Evolutionary conservation across 2,888 invertebrate genomes (phyloP).

Genomic region (Cataglyphis livida): DNA sequence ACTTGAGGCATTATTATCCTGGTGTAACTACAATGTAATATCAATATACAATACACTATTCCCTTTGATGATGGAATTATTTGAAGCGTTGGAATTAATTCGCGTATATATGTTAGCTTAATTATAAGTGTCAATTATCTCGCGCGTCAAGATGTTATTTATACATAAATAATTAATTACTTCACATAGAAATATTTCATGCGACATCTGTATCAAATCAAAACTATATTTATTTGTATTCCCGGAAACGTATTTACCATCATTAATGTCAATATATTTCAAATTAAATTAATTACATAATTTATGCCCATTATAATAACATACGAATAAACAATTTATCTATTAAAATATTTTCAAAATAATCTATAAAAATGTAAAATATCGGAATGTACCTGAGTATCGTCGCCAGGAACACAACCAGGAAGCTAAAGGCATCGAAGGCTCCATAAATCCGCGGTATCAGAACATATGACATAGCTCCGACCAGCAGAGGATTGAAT

Average conservation of each 20-base stretch:
- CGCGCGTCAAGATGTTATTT: constrained; percentile 9
- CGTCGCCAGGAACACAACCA: constrained; percentile 75
- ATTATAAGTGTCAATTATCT: constrained; percentile 10
- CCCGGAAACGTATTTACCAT: constrained; percentile 14
- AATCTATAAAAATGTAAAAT: not conserved
- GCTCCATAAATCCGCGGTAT: constrained; percentile 76
- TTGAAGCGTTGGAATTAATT: constrained; percentile 18
- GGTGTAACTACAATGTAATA: not conserved
- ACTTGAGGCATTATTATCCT: constrained; percentile 10
- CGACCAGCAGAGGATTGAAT: constrained; percentile 82
- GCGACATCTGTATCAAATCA: not conserved
- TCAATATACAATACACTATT: not conserved
- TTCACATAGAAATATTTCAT: constrained; percentile 6
- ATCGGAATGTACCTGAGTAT: constrained; percentile 77
- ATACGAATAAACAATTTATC: not conserved
- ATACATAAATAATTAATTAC: constrained; percentile 20
- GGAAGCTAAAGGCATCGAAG: constrained; percentile 77
- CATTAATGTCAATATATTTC: not conserved
- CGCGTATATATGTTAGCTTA: constrained; percentile 21
- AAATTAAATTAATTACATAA: constrained; percentile 7
- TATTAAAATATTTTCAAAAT: not conserved
- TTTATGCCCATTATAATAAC: not conserved
- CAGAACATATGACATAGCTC: constrained; percentile 77
- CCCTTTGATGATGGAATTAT: constrained; percentile 1
- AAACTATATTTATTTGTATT: not conserved